Conservation (phyloP, 2,888 invertebrate species). For the Tridacna gigas region DNA sequence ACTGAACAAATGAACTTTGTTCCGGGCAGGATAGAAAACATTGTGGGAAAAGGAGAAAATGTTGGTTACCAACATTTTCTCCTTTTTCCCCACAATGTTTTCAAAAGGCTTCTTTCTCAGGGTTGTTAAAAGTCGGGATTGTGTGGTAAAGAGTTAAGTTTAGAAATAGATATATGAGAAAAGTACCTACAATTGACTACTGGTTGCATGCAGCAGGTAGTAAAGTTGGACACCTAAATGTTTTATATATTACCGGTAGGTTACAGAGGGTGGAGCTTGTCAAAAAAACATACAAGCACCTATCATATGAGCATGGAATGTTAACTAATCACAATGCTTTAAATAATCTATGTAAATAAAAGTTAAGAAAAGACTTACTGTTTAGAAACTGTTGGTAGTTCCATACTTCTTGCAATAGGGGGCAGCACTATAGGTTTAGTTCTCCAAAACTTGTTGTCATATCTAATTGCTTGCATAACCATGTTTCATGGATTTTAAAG, state of each 20-base stretch:
- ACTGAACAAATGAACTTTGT: no score
- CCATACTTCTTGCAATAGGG: conserved; percentile 48
- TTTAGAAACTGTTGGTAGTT: conserved; percentile 41
- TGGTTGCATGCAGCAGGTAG: no score
- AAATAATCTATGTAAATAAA: neutral
- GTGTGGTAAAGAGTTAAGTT: neutral
- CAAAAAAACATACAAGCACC: neutral
- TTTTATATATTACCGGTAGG: no score
- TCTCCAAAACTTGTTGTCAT: conserved; percentile 48
- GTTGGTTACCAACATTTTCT: neutral
- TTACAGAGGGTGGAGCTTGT: no score
- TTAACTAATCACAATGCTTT: neutral
- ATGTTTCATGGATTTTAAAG: conserved; percentile 18
- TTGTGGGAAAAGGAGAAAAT: neutral
- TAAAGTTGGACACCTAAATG: no score
- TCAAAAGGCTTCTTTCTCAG: neutral
- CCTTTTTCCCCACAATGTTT: neutral
- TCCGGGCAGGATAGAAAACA: no score
- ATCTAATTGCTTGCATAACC: conserved; percentile 37
- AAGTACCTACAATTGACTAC: no score
- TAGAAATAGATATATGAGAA: no score
- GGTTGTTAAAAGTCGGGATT: neutral
- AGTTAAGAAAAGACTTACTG: conserved; percentile 41
- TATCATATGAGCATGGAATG: neutral
- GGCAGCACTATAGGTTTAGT: conserved; percentile 48